phyloP scores from a whole-genome alignment of 2,113 vertebrate genomes.

The Hippocampus zosterae region DNA sequence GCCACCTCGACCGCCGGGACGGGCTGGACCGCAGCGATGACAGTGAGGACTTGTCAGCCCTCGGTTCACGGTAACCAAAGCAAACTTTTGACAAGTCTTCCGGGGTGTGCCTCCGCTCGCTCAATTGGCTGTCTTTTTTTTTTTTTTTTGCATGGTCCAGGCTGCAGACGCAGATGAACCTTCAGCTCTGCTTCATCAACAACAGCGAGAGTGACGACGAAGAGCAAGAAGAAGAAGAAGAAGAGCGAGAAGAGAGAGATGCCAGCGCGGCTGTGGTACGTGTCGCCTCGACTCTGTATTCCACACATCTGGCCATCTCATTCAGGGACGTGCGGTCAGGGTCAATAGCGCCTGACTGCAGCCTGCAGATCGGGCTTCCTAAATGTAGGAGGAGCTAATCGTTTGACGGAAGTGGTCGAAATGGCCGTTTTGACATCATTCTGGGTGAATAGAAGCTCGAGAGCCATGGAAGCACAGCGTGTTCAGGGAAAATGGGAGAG shows the following conservation, averaged over 20 bases:
- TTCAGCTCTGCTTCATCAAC: slow-evolving; percentile 76
- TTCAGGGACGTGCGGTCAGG: too few species aligned
- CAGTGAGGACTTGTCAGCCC: slow-evolving; percentile 64
- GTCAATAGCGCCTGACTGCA: too few species aligned
- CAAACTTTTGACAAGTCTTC: not conserved
- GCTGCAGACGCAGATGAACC: slow-evolving; percentile 71
- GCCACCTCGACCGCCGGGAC: not conserved
- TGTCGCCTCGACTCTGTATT: too few species aligned
- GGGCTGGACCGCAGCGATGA: slow-evolving; percentile 51
- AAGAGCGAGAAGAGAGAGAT: slow-evolving; percentile 25
- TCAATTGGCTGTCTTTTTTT: not conserved
- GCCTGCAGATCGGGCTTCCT: too few species aligned
- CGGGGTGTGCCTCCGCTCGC: not conserved
- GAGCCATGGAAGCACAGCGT: too few species aligned
- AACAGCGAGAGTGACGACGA: slow-evolving; percentile 73
- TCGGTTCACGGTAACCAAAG: slow-evolving; percentile 68
- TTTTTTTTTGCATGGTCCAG: slow-evolving; percentile 30
- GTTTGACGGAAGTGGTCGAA: too few species aligned
- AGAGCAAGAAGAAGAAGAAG: slow-evolving; percentile 42
- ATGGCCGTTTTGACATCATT: too few species aligned
- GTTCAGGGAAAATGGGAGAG: too few species aligned
- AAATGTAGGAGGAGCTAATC: too few species aligned
- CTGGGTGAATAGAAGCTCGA: too few species aligned
- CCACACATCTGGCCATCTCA: too few species aligned
- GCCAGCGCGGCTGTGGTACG: not conserved